Evolutionary conservation across 2,113 vertebrate genomes (phyloP), one percentile per base, ranked within the genome.

Genomic region (Panurus biarmicus): DNA sequence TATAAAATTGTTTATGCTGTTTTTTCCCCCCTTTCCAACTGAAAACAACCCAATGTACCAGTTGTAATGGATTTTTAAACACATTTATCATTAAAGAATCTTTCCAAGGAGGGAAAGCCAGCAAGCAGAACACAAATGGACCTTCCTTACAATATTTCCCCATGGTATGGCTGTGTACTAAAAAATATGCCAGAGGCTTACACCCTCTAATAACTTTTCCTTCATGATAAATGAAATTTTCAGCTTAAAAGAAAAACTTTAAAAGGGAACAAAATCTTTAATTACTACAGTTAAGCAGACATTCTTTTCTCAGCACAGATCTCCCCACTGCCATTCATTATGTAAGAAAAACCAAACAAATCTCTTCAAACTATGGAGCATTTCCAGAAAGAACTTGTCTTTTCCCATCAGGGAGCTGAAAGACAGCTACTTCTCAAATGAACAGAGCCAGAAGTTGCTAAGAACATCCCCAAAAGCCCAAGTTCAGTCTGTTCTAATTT

Each of bases 11-110:
- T 97, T 96, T 89, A 93, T 72, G 69, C 81, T 79, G 40, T 70
- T 84, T 92, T 92, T 87, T 87, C 29, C 28, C 50, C 40, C 19
- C 29, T 94, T 85, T 93, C 65, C 85, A 85, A 89, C 78, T 65
- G 86, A 95, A 92, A 97, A 91, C 85, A 96, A 53, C 47, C 40
- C 89, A 80, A 57, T 53, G 24, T 89, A 62, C 72, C 61, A 53
- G 7, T 20, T 69, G 80, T 82, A 93, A 95, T 92, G 86, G 92
- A 83, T 92, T 95, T 96, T 96, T 95, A 96, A 96, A 93, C 62
- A 82, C 73, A 75, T 95, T 90, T 84, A 40, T 95, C 85, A 90
- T 90, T 78, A 87, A 79, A 81, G 77, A 85, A 62, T 85, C 51
- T 42, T 90, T 61, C 36, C 54, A 67, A 86, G 87, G 42, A 87